Evolutionary conservation across 2,797 vertebrate genomes (phyloP), one percentile per base, ranked within the genome.

Genomic region (Schizopygopsis pylzovi): DNA sequence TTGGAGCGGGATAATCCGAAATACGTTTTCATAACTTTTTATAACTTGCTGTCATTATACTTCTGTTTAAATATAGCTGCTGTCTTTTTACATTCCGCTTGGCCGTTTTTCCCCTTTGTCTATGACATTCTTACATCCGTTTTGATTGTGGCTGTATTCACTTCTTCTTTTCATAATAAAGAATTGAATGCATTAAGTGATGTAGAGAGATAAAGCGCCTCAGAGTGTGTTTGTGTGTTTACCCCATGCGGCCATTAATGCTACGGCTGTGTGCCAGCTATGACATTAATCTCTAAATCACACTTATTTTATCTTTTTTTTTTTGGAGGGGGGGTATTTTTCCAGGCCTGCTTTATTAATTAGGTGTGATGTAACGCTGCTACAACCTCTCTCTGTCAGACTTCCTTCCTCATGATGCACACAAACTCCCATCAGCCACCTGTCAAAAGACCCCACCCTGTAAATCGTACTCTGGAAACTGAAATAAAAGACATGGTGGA

Each of bases 261-360:
- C 81, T 87, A 90, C 90, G 87, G 84, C 91, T 77, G 89, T 90
- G 88, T 90, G 89, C 92, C 93, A 90, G 78, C 82, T 87, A 88
- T 88, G 91, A 90, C 91, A 93, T 94, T 94, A 92, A 94, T 94
- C 93, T 90, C 93, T 94, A 93, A 92, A 94, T 94, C 93, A 92
- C 91, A 89, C 88, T 92, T 28, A 28, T 28, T 28, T 28, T 28
- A 28, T 28, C 28, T 28, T 28, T 28, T 28, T 28, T 28, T 78
- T 28, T 61, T 61, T 15, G 49, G 33, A 2, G 33, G 33, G 33
- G 33, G 33, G 33, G 1, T 81, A 93, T 91, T 93, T 89, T 92
- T 90, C 86, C 84, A 85, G 88, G 85, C 90, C 90, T 85, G 92
- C 92, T 94, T 93, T 94, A 94, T 94, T 94, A 94, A 95, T 94